Evolutionary conservation across 1,140 invertebrate genomes (phyloP), one percentile per base, ranked within the genome.

Genomic region (Coelopa frigida): DNA sequence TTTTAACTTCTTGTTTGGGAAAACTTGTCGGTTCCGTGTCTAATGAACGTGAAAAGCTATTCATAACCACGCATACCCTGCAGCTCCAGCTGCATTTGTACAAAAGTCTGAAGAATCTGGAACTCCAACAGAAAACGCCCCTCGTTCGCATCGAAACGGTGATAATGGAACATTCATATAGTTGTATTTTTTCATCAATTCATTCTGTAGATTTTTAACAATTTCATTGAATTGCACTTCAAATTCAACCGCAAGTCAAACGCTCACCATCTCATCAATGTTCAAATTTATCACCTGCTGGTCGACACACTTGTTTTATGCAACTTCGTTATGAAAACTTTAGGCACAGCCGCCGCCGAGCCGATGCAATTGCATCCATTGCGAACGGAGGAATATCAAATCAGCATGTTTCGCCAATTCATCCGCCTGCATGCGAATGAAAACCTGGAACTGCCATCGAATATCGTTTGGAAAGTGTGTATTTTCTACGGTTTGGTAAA

Each of bases 381-480:
- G 7, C 11, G 15, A 12, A 21, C 17, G 6, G n/a, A 32, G 8
- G 41, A 31, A 20, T 43, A 43, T 32, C 21, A 43, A 29, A 18
- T 26, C 26, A 6, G 31, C 10, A 43, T 43, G 41, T 21, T 43
- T n/a, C 5, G 18, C 20, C 41, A 43, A 29, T 43, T 43, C 33
- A 7, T 31, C 3, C 18, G 33, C 21, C 14, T 43, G 17, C 41
- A 43, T 32, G 33, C 21, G 18, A 21, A 31, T 12, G 18, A 31
- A 32, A 27, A 24, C 5, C n/a, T 43, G 10, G 6, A 31, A 43
- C 21, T 43, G 4, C 18, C 31, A 10, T 26, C 26, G 1, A 27
- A 43, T n/a, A 21, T 18, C 0, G 41, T 43, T 4, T 43, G 41
- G 41, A 43, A 43, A 43, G 20, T 43, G 8, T 43, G 41, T 32